These are phyloP conservation scores for Chouioia cunea DNA, from an alignment of 2,888 invertebrate genomes.

Conservation along the genomic window DNA sequence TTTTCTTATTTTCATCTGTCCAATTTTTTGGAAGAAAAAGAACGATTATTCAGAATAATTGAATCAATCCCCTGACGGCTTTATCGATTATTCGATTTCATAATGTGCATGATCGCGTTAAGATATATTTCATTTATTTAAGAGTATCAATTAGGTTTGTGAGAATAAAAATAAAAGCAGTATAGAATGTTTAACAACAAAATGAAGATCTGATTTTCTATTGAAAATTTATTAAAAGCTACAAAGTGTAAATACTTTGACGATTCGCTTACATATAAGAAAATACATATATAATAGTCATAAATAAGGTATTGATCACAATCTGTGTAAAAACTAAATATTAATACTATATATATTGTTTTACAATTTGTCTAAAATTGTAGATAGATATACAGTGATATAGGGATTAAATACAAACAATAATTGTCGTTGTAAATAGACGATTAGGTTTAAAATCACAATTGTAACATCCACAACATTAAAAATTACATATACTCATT, in stretches of 20 bases:
- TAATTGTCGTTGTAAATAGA: constrained; percentile 25
- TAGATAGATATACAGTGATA: constrained; percentile 8
- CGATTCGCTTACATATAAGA: constrained; percentile 24
- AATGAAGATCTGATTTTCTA: constrained; percentile 4
- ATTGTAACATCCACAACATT: constrained; percentile 9
- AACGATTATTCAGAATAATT: no score
- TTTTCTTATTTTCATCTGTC: no score
- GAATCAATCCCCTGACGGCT: no score
- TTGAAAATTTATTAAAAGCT: constrained; percentile 41
- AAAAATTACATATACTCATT: constrained; percentile 18
- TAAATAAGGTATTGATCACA: constrained; percentile 37
- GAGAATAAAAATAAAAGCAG: constrained; percentile 13
- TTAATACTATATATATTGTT: constrained; percentile 2
- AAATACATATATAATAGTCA: constrained; percentile 36
- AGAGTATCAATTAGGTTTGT: not conserved
- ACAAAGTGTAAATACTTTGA: constrained; percentile 41
- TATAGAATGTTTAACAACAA: no score
- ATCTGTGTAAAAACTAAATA: constrained; percentile 40
- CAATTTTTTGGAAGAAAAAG: no score
- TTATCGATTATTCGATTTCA: no score
- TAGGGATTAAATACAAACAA: constrained; percentile 28
- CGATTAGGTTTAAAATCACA: constrained; percentile 24
- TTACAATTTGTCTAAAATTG: not conserved
- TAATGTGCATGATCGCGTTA: no score
- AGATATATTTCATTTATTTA: no score